Conservation (phyloP, 37 sponge, comb jelly and placozoan genomes). For the Spongilla lacustris region DNA sequence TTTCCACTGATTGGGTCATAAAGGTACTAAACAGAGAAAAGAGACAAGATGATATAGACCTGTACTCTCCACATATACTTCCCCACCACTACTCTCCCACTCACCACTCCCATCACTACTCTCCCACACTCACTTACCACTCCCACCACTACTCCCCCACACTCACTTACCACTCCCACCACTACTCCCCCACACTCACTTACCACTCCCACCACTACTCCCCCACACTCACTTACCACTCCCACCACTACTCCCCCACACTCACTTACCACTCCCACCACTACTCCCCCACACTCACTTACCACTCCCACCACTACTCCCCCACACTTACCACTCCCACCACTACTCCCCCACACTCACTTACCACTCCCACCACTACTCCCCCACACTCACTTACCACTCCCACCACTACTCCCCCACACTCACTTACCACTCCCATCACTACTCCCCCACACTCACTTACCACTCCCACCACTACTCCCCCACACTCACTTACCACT, state of each 20-base stretch:
- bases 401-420: background rate
- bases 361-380: slow-evolving; percentile 55
- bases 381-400: background rate
- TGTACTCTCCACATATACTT: too few relatives aligned
- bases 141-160: background rate
- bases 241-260: background rate
- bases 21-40: slow-evolving; percentile 28
- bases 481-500: slow-evolving; percentile 61
- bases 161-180: background rate
- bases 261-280: background rate
- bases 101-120: background rate
- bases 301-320: background rate
- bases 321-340: too few relatives aligned
- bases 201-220: slow-evolving; percentile 56
- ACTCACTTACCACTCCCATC: background rate
- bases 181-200: too few relatives aligned
- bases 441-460: background rate
- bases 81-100: background rate
- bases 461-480: background rate
- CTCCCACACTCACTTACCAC: background rate
- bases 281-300: background rate
- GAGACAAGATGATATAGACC: background rate
- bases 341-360: too few relatives aligned
- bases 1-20: slow-evolving; percentile 69
- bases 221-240: background rate